These are phyloP conservation scores for Dioctria linearis DNA, from an alignment of 2,888 invertebrate species.

Conservation along the genomic window DNA sequence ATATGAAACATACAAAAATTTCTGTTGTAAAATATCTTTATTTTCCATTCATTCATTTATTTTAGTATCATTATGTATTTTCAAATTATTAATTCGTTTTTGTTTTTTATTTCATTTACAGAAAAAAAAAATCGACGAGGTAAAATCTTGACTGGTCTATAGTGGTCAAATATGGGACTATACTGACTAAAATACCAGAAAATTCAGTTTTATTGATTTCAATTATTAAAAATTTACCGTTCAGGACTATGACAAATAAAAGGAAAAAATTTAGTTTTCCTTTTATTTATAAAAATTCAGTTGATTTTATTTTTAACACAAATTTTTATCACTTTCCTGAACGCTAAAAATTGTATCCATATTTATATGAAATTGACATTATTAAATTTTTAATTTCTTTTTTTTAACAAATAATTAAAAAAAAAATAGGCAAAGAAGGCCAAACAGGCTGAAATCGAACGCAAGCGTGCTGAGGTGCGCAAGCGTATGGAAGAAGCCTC, in stretches of 20 bases:
- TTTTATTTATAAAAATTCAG: not conserved
- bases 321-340: not conserved
- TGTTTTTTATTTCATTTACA: conserved; percentile 75
- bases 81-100: conserved; percentile 59
- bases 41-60: no score
- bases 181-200: no score
- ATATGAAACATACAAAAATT: no score
- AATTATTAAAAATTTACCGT: no score
- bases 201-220: no score
- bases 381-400: not conserved
- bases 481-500: conserved; percentile 99
- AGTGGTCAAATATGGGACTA: no score
- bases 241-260: no score
- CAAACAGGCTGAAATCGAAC: conserved; percentile 97
- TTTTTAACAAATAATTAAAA: no score
- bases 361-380: conserved; percentile 64
- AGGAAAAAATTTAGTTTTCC: no score
- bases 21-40: no score
- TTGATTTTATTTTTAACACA: not conserved
- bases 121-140: conserved; percentile 87
- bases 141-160: conserved; percentile 70
- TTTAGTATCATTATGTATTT: not conserved
- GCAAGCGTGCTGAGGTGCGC: conserved; percentile 99
- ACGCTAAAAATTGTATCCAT: not conserved
- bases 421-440: conserved; percentile 90